A percentile compares a stretch with the other conserved stretches of the same genome.
These are phyloP conservation scores for Argya squamiceps DNA, from an alignment of 2,797 vertebrate genomes.

Conservation along the genomic window DNA sequence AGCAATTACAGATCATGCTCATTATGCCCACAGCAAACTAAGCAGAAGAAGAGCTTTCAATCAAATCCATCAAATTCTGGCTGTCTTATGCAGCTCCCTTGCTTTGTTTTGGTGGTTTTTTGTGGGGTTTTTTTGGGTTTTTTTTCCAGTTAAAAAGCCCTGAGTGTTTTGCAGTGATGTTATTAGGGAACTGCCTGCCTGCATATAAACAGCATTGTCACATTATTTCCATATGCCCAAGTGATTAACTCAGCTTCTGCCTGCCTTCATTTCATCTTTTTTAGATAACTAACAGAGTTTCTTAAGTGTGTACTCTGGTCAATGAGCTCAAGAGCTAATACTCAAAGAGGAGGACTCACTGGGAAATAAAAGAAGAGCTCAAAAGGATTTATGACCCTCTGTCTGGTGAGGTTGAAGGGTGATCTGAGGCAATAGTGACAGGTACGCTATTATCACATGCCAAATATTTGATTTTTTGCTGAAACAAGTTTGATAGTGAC, in stretches of 20 bases:
- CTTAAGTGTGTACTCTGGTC: background rate
- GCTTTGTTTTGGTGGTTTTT: background rate
- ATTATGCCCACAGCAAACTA: background rate
- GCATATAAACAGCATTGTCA: background rate
- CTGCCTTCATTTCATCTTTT: background rate
- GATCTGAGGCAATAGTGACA: background rate
- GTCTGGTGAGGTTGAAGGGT: background rate
- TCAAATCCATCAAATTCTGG: background rate
- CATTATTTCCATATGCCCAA: conserved; percentile 14
- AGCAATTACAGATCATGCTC: background rate
- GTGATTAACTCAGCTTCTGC: conserved; percentile 11
- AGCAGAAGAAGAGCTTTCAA: background rate
- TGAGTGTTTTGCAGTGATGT: background rate
- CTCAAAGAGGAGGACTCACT: background rate
- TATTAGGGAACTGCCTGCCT: background rate
- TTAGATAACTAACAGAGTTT: background rate
- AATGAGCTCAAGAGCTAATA: background rate
- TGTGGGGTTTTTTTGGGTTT: background rate
- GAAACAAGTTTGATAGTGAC: conserved; percentile 7
- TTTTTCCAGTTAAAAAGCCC: background rate
- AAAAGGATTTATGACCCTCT: background rate
- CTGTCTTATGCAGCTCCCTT: background rate
- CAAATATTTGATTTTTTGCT: conserved; percentile 6
- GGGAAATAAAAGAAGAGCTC: background rate
- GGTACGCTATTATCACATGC: background rate